Evolutionary conservation across 2,888 invertebrate species (phyloP).

Genomic region (Plebejus anna): DNA sequence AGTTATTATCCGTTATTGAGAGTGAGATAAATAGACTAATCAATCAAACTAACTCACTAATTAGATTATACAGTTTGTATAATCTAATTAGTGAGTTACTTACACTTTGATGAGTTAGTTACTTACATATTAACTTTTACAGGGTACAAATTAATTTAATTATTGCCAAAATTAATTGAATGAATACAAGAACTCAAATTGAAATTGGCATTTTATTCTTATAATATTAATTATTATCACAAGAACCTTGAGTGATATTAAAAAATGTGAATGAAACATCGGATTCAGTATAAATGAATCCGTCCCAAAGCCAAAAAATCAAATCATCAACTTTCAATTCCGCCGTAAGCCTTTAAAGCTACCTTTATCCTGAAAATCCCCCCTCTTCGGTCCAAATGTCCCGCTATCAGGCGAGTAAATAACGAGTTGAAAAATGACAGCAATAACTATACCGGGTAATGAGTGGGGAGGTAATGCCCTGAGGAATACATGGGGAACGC

Average conservation of each 20-base stretch:
- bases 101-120: too few relatives aligned
- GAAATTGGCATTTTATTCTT: not conserved
- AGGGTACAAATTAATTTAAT: not conserved
- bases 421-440: slow-evolving; percentile 80
- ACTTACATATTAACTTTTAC: not conserved
- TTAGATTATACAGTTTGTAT: not conserved
- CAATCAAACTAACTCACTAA: not conserved
- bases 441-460: slow-evolving; percentile 78
- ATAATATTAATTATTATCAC: not conserved
- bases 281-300: slow-evolving; percentile 10
- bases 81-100: too few relatives aligned
- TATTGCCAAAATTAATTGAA: not conserved
- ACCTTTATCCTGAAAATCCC: slow-evolving; percentile 56
- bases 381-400: slow-evolving; percentile 69
- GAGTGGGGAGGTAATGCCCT: slow-evolving; percentile 75
- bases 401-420: slow-evolving; percentile 78
- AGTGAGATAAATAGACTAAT: slow-evolving; percentile 16
- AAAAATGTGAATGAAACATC: not conserved
- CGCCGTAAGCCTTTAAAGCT: slow-evolving; percentile 63
- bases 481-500: slow-evolving; percentile 71
- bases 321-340: slow-evolving; percentile 65
- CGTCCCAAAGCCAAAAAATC: slow-evolving; percentile 31
- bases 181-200: not conserved
- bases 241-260: not conserved
- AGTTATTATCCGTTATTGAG: slow-evolving; percentile 1